Evolutionary conservation across 2,888 invertebrate species (phyloP).

Genomic region (Cataglyphis altisquamis): DNA sequence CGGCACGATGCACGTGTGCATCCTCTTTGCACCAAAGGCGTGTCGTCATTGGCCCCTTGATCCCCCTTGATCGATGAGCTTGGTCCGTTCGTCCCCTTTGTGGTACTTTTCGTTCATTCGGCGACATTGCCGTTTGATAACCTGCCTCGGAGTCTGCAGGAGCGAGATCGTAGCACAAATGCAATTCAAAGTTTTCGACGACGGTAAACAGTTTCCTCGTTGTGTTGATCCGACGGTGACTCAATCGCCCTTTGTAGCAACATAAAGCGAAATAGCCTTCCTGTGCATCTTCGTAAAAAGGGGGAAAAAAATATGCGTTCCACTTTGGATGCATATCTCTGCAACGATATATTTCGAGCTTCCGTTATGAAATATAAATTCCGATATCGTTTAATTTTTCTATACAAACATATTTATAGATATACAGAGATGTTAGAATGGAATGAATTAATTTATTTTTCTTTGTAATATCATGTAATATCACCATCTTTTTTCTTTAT

Average conservation of each 20-base stretch:
- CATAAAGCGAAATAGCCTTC: constrained; percentile 49
- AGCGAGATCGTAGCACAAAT: constrained; percentile 52
- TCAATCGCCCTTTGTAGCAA: constrained; percentile 54
- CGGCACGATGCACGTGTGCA: constrained; percentile 35
- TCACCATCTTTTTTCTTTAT: not conserved
- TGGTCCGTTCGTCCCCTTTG: constrained; percentile 69
- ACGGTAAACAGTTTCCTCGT: constrained; percentile 55
- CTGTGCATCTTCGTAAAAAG: constrained; percentile 26
- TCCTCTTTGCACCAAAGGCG: constrained; percentile 45
- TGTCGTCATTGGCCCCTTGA: constrained; percentile 60
- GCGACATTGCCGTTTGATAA: constrained; percentile 74
- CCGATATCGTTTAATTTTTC: not conserved
- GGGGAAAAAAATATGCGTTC: not conserved
- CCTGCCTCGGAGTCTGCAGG: constrained; percentile 33
- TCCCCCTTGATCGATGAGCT: constrained; percentile 79
- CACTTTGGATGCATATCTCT: constrained; percentile 40
- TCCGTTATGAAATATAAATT: constrained; percentile 23
- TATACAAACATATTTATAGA: not conserved
- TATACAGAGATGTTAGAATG: not conserved
- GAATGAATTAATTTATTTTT: not conserved
- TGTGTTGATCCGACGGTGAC: constrained; percentile 43
- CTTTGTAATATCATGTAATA: not conserved
- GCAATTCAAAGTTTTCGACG: constrained; percentile 58
- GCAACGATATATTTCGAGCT: constrained; percentile 22
- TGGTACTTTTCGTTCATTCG: constrained; percentile 59